A percentile compares a stretch with the other conserved stretches of the same genome.
phyloP scores from a whole-genome alignment of 2,797 vertebrate species.

The Danio choprae region DNA sequence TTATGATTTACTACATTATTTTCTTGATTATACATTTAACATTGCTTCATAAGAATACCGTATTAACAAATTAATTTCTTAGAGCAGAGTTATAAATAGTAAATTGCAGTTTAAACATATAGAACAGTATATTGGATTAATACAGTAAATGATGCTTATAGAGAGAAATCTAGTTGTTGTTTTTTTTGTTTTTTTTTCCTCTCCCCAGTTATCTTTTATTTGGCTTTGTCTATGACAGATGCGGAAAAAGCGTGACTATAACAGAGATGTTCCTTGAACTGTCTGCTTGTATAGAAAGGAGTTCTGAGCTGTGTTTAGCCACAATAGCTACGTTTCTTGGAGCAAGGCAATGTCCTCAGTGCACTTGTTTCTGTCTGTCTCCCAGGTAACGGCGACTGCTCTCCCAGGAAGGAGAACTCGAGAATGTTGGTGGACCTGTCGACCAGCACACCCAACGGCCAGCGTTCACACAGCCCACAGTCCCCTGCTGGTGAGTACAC shows the following conservation, averaged over 20 bases:
- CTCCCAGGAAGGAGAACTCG: slow-evolving; percentile 91
- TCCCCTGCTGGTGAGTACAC: slow-evolving; percentile 76
- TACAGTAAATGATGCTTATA: neutral
- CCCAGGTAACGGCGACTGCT: slow-evolving; percentile 92
- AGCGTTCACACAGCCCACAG: slow-evolving; percentile 85
- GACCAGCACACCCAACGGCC: slow-evolving; percentile 90
- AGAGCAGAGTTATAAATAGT: neutral
- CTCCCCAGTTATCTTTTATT: neutral
- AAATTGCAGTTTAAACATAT: too few species aligned
- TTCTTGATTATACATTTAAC: neutral
- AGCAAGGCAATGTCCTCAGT: slow-evolving; percentile 57
- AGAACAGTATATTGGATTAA: neutral
- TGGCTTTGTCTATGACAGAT: slow-evolving; percentile 2
- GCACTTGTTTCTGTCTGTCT: slow-evolving; percentile 73
- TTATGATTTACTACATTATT: too few species aligned
- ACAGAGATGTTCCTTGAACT: slow-evolving; percentile 43
- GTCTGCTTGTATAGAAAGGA: slow-evolving; percentile 48
- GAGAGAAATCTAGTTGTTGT: neutral
- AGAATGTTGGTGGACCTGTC: slow-evolving; percentile 91
- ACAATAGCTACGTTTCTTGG: slow-evolving; percentile 35
- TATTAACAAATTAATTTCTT: neutral
- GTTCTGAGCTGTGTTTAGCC: slow-evolving; percentile 37
- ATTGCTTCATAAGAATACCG: neutral
- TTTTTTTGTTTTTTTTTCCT: neutral
- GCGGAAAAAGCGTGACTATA: neutral